These are phyloP conservation scores for Toxotes chatareus DNA, from an alignment of 2,113 vertebrate genomes.

Conservation along the genomic window DNA sequence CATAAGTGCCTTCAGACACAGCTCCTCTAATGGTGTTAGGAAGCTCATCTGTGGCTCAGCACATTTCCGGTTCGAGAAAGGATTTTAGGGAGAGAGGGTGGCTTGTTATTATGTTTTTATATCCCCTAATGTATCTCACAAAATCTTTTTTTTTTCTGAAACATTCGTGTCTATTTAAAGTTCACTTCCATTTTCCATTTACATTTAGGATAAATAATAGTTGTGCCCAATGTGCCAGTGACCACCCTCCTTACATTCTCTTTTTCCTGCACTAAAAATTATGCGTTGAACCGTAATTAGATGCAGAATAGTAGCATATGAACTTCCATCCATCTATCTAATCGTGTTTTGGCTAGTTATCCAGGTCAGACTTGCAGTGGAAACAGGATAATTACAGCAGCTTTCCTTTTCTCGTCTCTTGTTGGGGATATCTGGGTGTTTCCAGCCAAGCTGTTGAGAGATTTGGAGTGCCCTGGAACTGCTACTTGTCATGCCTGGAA, in stretches of 20 bases:
- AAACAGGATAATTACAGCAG: background rate
- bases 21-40: background rate
- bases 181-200: too few species aligned
- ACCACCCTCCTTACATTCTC: background rate
- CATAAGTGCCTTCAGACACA: background rate
- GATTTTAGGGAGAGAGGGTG: background rate
- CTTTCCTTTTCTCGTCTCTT: background rate
- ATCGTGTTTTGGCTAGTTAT: background rate
- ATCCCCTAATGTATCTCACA: too few species aligned
- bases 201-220: too few species aligned
- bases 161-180: too few species aligned
- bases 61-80: background rate
- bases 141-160: too few species aligned
- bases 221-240: background rate
- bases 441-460: background rate
- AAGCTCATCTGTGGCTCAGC: background rate
- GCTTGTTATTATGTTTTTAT: too few species aligned
- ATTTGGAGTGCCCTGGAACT: background rate
- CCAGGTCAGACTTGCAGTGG: background rate
- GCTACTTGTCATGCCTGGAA: constrained; percentile 23
- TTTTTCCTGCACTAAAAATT: background rate
- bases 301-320: background rate
- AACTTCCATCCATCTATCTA: background rate
- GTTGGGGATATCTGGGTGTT: constrained; percentile 10
- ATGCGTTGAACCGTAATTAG: background rate